Evolutionary conservation across 2,888 invertebrate genomes (phyloP), one percentile per base, ranked within the genome.

Genomic region (Oscheius sp.): DNA sequence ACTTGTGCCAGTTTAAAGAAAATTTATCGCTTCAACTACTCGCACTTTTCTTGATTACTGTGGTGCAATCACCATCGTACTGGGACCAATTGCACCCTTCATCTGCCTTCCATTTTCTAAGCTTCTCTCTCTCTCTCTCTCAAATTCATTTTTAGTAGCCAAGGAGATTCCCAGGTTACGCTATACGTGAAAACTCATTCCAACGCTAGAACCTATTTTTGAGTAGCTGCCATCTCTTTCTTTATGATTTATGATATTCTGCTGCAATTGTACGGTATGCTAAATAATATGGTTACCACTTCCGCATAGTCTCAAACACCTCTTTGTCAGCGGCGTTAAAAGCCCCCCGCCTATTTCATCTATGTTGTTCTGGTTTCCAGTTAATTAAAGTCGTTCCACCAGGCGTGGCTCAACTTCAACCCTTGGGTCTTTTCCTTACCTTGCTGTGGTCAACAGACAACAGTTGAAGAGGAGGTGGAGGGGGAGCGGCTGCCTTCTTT

Each of bases 401-500:
- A 52, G n/a, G n/a, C 35, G 35, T 9, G 35, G 35, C 5, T 35
- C 35, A 55, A 55, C 21, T 55, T 55, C 21, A 3, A 49, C 49
- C 21, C 49, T 49, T 16, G 21, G 21, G 3, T 5, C 49, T 13
- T 18, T 2, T 16, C 12, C 18, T 21, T 35, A 66, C 66, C 66
- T 66, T 66, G 27, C 52, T 66, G 29, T 49, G 23, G n/a, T 66
- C 66, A 13, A 63, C 21, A 23, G 66, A 18, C 35, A 35, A 27
- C 25, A 66, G 21, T 66, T 66, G 25, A 12, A 52, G 16, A 52
- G 66, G 66, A 16, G 35, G 27, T 45, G 45, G 61, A 61, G 61
- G 45, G 16, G 43, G 61, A 21, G 43, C 41, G 2, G 43, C 43
- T n/a, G n/a, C 41, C 61, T n/a, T 16, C 43, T 41, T 35, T 3